Conservation (phyloP, 1,140 invertebrate genomes). For the Leguminivora glycinivorella region DNA sequence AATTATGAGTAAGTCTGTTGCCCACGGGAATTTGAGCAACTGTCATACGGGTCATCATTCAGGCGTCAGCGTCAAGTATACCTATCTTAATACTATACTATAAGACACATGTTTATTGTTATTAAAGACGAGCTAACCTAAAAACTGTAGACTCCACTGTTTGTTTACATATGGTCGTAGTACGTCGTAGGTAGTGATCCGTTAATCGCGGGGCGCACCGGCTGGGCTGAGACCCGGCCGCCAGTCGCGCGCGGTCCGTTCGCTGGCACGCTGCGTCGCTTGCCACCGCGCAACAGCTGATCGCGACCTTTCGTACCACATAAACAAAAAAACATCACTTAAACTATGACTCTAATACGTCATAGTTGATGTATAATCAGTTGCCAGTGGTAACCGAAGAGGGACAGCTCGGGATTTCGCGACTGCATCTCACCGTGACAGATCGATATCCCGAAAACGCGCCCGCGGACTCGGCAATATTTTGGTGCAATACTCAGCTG, state of each 20-base stretch:
- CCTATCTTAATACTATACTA: too few relatives aligned
- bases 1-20: too few relatives aligned
- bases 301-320: slow-evolving; percentile 42
- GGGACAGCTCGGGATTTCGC: neutral
- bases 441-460: slow-evolving; percentile 56
- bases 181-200: slow-evolving; percentile 68
- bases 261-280: slow-evolving; percentile 46
- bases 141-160: slow-evolving; percentile 40
- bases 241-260: slow-evolving; percentile 67
- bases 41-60: too few relatives aligned
- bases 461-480: slow-evolving; percentile 38
- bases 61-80: too few relatives aligned
- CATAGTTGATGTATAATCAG: neutral
- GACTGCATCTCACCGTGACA: slow-evolving; percentile 37
- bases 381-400: slow-evolving; percentile 12
- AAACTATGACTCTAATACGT: slow-evolving; percentile 31
- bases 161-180: slow-evolving; percentile 71
- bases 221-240: slow-evolving; percentile 34
- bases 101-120: neutral
- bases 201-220: slow-evolving; percentile 52
- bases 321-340: slow-evolving; percentile 46
- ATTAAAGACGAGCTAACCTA: neutral
- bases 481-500: slow-evolving; percentile 44
- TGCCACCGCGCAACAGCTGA: slow-evolving; percentile 56
- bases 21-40: too few relatives aligned